Conservation (phyloP, 2,888 invertebrate genomes). For the Drosophila paramelanica region DNA sequence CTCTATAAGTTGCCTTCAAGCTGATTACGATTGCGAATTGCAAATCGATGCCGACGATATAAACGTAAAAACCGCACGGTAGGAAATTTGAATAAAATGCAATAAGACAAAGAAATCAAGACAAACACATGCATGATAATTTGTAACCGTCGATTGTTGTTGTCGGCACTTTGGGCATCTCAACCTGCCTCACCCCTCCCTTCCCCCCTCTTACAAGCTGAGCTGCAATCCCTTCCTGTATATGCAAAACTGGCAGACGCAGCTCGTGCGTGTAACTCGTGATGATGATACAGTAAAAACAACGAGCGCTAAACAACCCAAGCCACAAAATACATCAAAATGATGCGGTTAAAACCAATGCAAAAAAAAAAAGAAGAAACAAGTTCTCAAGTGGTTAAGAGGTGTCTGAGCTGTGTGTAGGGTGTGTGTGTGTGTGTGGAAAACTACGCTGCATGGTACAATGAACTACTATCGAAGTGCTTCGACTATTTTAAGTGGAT, state of each 20-base stretch:
- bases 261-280: conserved; percentile 79
- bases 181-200: background rate
- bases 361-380: conserved; percentile 50
- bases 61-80: conserved; percentile 80
- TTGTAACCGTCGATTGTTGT: conserved; percentile 57
- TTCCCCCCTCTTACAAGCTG: no score
- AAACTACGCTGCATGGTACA: conserved; percentile 48
- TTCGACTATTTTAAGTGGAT: conserved; percentile 59
- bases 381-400: conserved; percentile 57
- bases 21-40: conserved; percentile 80
- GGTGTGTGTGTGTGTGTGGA: conserved; percentile 3
- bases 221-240: conserved; percentile 14
- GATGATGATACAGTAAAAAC: conserved; percentile 66
- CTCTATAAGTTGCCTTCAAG: conserved; percentile 56
- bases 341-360: conserved; percentile 80
- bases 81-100: conserved; percentile 82
- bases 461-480: conserved; percentile 74
- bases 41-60: conserved; percentile 73
- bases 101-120: conserved; percentile 75
- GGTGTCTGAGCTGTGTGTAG: conserved; percentile 44
- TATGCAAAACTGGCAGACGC: conserved; percentile 65
- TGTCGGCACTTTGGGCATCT: conserved; percentile 70
- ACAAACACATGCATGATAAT: conserved; percentile 73
- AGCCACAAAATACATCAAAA: conserved; percentile 81
- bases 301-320: conserved; percentile 68